Conservation (phyloP, 2,888 invertebrate species). For the Cheiracanthium punctorium region DNA sequence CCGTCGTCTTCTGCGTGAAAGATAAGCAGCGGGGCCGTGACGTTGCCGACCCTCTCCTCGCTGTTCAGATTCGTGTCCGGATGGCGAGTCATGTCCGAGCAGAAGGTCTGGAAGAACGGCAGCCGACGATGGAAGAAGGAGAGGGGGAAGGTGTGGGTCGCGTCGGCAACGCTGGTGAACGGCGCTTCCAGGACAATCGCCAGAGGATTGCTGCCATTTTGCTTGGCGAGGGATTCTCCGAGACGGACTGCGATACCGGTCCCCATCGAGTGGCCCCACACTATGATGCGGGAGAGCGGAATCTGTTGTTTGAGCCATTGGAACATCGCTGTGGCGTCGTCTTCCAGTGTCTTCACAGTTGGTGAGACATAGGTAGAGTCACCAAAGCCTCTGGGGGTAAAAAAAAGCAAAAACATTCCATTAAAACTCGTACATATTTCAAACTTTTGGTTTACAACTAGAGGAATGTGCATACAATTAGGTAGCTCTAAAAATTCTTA, state of each 20-base stretch:
- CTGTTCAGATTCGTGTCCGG: constrained; percentile 75
- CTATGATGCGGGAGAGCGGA: constrained; percentile 83
- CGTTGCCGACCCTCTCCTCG: constrained; percentile 74
- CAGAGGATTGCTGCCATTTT: constrained; percentile 74
- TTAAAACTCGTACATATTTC: no score
- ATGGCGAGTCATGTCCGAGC: constrained; percentile 82
- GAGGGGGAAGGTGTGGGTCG: constrained; percentile 88
- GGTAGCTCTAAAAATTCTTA: no score
- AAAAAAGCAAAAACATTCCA: no score
- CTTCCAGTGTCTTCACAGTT: constrained; percentile 88
- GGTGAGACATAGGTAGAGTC: constrained; percentile 78
- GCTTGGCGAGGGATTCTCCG: constrained; percentile 79
- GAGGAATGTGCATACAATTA: no score
- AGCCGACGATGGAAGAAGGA: constrained; percentile 83
- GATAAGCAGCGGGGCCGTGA: constrained; percentile 86
- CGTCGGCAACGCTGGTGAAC: constrained; percentile 93
- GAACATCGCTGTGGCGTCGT: constrained; percentile 86
- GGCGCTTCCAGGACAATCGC: constrained; percentile 94
- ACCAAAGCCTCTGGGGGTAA: constrained; percentile 79
- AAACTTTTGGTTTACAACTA: no score
- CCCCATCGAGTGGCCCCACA: constrained; percentile 97
- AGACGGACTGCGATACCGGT: constrained; percentile 84
- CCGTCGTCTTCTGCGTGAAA: constrained; percentile 93
- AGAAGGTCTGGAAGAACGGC: constrained; percentile 88
- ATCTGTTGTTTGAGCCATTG: constrained; percentile 81